Base-by-base conservation (phyloP, 2,888 invertebrate species). In the Agrochola lota region DNA sequence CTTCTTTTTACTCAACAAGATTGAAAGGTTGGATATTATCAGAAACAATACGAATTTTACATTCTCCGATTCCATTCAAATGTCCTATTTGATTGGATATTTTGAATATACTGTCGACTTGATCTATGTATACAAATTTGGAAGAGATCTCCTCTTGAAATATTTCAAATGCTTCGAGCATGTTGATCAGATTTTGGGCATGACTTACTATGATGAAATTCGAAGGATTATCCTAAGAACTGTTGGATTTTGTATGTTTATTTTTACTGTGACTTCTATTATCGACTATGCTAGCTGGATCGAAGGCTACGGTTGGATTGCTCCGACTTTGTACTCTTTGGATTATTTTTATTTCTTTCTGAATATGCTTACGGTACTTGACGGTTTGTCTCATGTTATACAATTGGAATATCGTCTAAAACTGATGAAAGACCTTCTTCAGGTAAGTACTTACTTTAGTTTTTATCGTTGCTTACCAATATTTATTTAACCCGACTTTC, bases 301-400 rank as follows among this genome's bases (percentile, higher is more conserved):
- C 2, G 23, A 9, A 23, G 69, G 63, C 0, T 83, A 68, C 9
- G 83, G 83, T 0, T 86, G 81, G 80, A 5, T 69, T 2, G 0
- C 30, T 0, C 70, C 84, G 0, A 77, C 73, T 0, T 69, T 87
- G 4, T 87, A 87, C 55, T 46, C 74, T 1, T 30, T 86, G 17
- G 90, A 91, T 64, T 88, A 90, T 35, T 49, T 90, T 0, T 89
- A 85, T 81, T 77, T 83, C 59, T 90, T 86, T 64, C 30, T 90
- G 8, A 90, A 84, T 70, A 73, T 77, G 46, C 59, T 91, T 12
- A 81, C 85, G 7, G 40, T 81, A 2, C 43, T 90, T 20, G 90
- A 91, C 5, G 60, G 76, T 20, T 46, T 81, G 4, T 78, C 86
- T 49, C 87, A 90, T 69, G 73, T 91, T 0, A 74, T 90, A 9